Base-by-base conservation (phyloP, 2,888 invertebrate species). In the Stenurella melanura region DNA sequence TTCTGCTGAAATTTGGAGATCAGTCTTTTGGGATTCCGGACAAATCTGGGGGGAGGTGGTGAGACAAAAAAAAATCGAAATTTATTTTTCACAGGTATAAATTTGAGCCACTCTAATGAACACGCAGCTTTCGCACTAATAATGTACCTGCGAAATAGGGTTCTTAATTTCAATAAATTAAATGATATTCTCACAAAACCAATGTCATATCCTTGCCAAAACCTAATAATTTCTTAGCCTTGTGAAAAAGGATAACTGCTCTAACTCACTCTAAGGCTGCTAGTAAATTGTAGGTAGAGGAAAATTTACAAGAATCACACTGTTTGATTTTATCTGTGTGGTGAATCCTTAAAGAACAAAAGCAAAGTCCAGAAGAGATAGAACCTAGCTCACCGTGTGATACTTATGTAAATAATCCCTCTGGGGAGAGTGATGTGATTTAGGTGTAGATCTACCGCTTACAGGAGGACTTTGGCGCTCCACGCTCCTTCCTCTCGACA, bases 401-500 rank as follows among this genome's bases (percentile, higher is more conserved):
- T 98, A 98, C 91, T 98, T 98, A 91, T 97, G 97, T 87, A 95
- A 91, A 89, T 95, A 95, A 89, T 95, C 95, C 83, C 95, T 91
- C 87, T 95, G 96, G 54, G 96, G 96, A 84, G 95, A 95, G 86
- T 94, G 95, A 86, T 93, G 93, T 63, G 93, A 93, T 87, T 93
- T 93, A 69, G 97, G 96, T 58, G 97, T 96, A 77, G 97, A 96
- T 84, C 97, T 94, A 68, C 97, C 97, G 87, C 96, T 96, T 84
- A 96, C 93, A 69, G 98, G 97, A 63, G 96, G 96, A 83, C 96
- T 95, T 84, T 95, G 93, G 58, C 92, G 88, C 84, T 93, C 93
- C 85, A 92, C 92, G 90, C 94, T 94, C 80, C 94, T 93, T 81
- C 92, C 96, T 87, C 93, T 93, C 81, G 93, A 92, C 86, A 96